Evolutionary conservation across 2,797 vertebrate species (phyloP).

Genomic region (Chiropotes sagulatus): DNA sequence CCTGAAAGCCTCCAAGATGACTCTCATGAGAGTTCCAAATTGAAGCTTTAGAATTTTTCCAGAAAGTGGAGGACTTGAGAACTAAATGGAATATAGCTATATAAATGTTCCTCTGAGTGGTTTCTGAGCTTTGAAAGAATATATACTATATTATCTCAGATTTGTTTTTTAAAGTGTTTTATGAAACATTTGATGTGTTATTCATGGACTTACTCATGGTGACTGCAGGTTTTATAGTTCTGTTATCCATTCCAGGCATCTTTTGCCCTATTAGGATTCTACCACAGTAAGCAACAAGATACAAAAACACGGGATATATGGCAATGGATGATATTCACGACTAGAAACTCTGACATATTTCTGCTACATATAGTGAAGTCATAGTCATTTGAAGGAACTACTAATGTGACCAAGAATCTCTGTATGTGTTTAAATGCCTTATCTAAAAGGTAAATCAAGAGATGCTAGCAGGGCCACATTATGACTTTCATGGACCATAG

Average conservation of each 20-base stretch:
- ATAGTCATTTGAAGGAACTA: not conserved
- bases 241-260: not conserved
- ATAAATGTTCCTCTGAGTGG: not conserved
- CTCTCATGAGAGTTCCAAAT: not conserved
- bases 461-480: no score
- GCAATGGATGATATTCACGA: not conserved
- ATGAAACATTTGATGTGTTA: not conserved
- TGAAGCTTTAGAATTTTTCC: not conserved
- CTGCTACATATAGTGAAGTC: not conserved
- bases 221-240: not conserved
- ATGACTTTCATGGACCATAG: not conserved
- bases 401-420: not conserved
- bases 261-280: not conserved
- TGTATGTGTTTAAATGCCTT: not conserved
- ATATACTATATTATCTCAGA: not conserved
- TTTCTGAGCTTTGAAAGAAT: constrained; percentile 13
- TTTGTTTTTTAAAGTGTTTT: not conserved
- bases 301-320: not conserved
- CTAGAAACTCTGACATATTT: not conserved
- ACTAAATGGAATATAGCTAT: not conserved
- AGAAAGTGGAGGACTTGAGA: not conserved
- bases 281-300: not conserved
- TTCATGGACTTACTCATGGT: not conserved
- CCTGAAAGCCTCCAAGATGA: not conserved
- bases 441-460: not conserved